These are phyloP conservation scores for Amiota communis DNA, from an alignment of 2,888 invertebrate species.

Conservation along the genomic window DNA sequence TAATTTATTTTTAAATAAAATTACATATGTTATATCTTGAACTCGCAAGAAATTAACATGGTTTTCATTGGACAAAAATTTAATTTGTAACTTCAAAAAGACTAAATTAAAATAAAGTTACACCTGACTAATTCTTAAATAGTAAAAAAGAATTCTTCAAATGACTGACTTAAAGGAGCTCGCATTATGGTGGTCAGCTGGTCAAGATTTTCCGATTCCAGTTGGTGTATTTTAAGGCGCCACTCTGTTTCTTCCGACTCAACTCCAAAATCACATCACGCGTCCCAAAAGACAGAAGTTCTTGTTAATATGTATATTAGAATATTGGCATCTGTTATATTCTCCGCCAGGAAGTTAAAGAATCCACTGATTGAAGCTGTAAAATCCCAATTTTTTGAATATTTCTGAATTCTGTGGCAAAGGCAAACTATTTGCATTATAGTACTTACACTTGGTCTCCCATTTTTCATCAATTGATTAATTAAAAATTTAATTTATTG, in stretches of 20 bases:
- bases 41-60: constrained; percentile 8
- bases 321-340: constrained; percentile 68
- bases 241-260: constrained; percentile 52
- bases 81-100: too few relatives aligned
- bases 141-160: not conserved
- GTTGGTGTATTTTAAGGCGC: constrained; percentile 49
- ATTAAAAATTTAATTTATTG: not conserved
- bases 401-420: constrained; percentile 59
- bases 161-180: not conserved
- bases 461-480: constrained; percentile 46
- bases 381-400: constrained; percentile 69
- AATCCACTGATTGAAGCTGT: constrained; percentile 70
- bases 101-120: not conserved
- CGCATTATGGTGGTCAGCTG: constrained; percentile 45
- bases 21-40: constrained; percentile 16
- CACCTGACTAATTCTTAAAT: not conserved
- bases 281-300: constrained; percentile 64
- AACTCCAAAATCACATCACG: constrained; percentile 55
- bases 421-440: not conserved
- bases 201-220: constrained; percentile 62
- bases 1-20: constrained; percentile 15
- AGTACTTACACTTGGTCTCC: constrained; percentile 63
- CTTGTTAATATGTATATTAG: constrained; percentile 63
- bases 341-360: constrained; percentile 67
- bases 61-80: too few relatives aligned